Conservation (phyloP, 2,113 vertebrate species). For the Tetrao urogallus region DNA sequence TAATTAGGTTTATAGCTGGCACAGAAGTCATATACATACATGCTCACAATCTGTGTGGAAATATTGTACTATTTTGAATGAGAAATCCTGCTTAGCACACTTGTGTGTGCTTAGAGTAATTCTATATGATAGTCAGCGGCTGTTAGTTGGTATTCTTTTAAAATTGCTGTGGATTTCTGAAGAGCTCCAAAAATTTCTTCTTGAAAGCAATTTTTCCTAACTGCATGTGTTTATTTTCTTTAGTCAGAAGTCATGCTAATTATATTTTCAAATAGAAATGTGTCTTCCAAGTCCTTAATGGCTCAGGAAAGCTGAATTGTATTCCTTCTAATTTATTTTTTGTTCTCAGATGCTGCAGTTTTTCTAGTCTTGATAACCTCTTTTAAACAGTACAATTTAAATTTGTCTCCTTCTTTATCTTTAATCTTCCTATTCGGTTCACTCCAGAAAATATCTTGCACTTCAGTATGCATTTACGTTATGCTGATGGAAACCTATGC, state of each 20-base stretch:
- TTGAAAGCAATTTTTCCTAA: background rate
- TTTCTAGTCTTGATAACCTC: background rate
- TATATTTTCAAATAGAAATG: background rate
- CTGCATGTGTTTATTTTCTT: background rate
- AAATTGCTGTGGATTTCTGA: background rate
- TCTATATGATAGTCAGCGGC: background rate
- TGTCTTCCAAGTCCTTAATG: background rate
- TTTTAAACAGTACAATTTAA: background rate
- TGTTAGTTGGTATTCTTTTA: background rate
- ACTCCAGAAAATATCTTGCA: background rate
- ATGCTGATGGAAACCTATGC: background rate
- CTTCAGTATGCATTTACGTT: background rate
- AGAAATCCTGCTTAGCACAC: background rate
- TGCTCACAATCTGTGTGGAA: background rate
- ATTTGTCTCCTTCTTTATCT: background rate
- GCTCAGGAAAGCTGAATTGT: background rate
- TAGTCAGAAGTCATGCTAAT: background rate
- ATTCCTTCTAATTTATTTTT: background rate
- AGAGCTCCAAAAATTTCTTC: background rate
- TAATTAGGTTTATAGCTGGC: background rate
- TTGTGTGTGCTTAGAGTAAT: background rate
- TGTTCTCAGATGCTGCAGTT: background rate
- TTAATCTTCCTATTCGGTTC: background rate
- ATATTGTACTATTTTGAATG: background rate
- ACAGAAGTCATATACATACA: background rate